phyloP scores from a whole-genome alignment of 2,888 invertebrate genomes.

The Ceraclea dissimilis region DNA sequence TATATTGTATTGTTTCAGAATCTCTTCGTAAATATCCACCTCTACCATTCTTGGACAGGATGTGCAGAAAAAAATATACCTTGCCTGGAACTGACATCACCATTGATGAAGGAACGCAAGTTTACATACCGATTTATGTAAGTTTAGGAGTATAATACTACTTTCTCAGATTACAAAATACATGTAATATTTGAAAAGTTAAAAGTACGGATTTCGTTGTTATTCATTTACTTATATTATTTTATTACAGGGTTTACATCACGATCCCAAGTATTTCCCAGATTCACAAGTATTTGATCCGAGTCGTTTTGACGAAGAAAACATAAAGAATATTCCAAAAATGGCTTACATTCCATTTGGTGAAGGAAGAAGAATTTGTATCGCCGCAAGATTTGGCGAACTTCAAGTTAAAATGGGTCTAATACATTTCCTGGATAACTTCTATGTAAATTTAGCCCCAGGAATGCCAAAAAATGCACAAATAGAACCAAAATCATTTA shows the following conservation, averaged over 20 bases:
- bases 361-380: conserved; percentile 17
- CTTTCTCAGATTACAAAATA: no score
- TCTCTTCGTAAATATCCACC: conserved; percentile 17
- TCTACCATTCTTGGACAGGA: conserved; percentile 18
- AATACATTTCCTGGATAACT: conserved; percentile 12
- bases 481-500: conserved; percentile 14
- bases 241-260: conserved; percentile 16
- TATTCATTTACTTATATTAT: background rate
- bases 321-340: conserved; percentile 8
- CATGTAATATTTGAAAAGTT: no score
- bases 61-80: conserved; percentile 9
- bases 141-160: background rate
- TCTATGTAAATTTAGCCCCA: conserved; percentile 12
- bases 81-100: conserved; percentile 16
- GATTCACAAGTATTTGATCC: conserved; percentile 18
- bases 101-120: conserved; percentile 16
- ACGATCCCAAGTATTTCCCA: conserved; percentile 13
- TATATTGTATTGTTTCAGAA: no score
- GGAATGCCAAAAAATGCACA: conserved; percentile 12
- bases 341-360: conserved; percentile 20
- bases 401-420: conserved; percentile 18
- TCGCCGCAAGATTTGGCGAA: conserved; percentile 14
- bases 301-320: conserved; percentile 18
- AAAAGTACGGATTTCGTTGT: no score
- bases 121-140: conserved; percentile 18